phyloP scores from a whole-genome alignment of 2,113 vertebrate genomes.

The Callaeas wilsoni region DNA sequence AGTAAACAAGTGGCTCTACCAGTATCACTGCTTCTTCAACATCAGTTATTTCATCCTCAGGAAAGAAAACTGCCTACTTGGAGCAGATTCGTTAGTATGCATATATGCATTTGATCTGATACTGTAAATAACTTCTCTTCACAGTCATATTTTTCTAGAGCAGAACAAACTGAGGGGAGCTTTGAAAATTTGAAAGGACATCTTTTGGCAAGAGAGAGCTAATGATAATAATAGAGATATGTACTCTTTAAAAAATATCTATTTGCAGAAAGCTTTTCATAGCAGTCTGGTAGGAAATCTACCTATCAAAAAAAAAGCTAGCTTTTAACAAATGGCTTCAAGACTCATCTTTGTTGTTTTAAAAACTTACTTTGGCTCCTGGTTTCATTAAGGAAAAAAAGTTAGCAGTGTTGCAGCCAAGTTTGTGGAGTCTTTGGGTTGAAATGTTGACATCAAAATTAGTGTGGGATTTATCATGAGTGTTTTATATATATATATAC shows the following conservation, averaged over 20 bases:
- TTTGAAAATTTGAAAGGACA: neutral
- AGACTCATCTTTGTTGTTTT: neutral
- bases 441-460: neutral
- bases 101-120: neutral
- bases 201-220: neutral
- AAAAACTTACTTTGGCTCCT: neutral
- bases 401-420: neutral
- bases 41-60: neutral
- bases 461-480: neutral
- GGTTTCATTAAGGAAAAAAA: neutral
- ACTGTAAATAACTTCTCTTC: neutral
- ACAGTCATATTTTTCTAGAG: neutral
- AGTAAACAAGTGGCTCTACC: neutral
- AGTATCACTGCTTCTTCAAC: neutral
- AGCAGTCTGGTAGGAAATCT: neutral
- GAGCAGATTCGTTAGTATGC: neutral
- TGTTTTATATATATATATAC: neutral
- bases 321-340: neutral
- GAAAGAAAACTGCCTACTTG: neutral
- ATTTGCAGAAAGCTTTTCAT: neutral
- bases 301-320: neutral
- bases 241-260: neutral
- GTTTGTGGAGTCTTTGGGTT: neutral
- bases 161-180: neutral
- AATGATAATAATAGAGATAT: neutral